Percentiles rank a stretch among this genome's conserved stretches.
These are phyloP conservation scores for Leptogaster cylindrica DNA, from an alignment of 2,888 invertebrate species.

Conservation along the genomic window DNA sequence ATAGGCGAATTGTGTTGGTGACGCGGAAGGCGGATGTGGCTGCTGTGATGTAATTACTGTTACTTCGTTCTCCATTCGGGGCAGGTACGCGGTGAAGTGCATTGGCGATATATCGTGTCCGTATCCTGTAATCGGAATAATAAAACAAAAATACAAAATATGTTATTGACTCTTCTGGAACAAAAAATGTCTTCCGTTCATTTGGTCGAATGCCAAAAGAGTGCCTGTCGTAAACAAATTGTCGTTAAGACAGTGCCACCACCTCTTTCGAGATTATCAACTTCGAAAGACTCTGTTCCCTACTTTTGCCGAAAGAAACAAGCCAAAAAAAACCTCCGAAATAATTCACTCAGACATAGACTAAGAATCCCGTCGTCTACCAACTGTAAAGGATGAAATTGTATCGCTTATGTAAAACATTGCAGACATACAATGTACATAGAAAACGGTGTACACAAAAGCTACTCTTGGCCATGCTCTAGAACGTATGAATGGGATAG, in stretches of 20 bases:
- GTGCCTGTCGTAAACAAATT: constrained; percentile 12
- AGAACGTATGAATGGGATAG: constrained; percentile 34
- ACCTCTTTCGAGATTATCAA: constrained; percentile 13
- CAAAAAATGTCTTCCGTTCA: constrained; percentile 9
- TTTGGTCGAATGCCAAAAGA: constrained; percentile 29
- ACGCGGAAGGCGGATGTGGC: constrained; percentile 58
- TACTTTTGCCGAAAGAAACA: constrained; percentile 44
- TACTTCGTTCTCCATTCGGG: constrained; percentile 69
- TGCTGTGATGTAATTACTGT: constrained; percentile 61
- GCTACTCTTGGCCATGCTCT: constrained; percentile 39
- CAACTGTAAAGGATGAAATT: constrained; percentile 36
- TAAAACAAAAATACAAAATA: neutral
- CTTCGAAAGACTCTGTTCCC: constrained; percentile 39
- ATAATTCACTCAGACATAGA: constrained; percentile 38
- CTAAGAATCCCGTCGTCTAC: constrained; percentile 27
- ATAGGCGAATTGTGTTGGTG: constrained; percentile 55
- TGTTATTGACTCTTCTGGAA: too few relatives aligned
- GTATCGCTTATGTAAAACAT: constrained; percentile 25
- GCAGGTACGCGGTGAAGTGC: constrained; percentile 78
- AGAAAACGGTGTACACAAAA: constrained; percentile 27
- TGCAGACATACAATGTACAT: constrained; percentile 36
- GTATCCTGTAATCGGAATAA: constrained; percentile 69
- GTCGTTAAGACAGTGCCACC: constrained; percentile 28
- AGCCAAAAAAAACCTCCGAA: too few relatives aligned
- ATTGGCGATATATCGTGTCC: constrained; percentile 79